Conservation (phyloP, 2,797 vertebrate genomes). For the Poecilia picta region DNA sequence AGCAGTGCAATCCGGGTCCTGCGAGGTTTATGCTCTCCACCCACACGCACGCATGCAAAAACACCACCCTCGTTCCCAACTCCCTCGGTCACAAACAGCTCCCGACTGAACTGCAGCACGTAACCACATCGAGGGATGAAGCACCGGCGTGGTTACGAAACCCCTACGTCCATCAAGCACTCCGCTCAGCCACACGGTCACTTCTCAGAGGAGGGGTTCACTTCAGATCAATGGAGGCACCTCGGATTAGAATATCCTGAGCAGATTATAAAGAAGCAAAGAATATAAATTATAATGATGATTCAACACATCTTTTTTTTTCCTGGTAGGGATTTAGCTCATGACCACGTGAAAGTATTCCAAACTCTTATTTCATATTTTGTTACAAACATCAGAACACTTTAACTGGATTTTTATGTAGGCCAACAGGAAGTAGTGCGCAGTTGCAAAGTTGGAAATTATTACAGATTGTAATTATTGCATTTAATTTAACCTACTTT, state of each 20-base stretch:
- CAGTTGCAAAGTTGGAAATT: not conserved
- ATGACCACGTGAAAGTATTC: not conserved
- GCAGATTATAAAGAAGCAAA: not conserved
- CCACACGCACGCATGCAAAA: constrained; percentile 26
- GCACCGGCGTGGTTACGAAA: not conserved
- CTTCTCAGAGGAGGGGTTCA: not conserved
- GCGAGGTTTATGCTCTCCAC: constrained; percentile 55
- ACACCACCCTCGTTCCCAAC: constrained; percentile 30
- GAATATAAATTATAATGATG: no score
- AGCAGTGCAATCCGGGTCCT: constrained; percentile 61
- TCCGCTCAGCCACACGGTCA: not conserved
- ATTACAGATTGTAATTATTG: not conserved
- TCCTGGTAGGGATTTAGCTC: not conserved
- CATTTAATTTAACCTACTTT: not conserved
- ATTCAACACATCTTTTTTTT: not conserved
- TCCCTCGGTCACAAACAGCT: constrained; percentile 35
- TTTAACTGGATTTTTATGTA: not conserved
- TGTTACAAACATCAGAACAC: not conserved
- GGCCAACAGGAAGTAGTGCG: not conserved
- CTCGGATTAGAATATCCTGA: not conserved
- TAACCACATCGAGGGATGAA: not conserved
- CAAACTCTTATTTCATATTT: not conserved
- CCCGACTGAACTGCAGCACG: constrained; percentile 6
- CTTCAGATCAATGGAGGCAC: not conserved
- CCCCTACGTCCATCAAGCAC: not conserved